Evolutionary conservation across 1,140 invertebrate genomes (phyloP).

Genomic region (Trachelipus rathkii): DNA sequence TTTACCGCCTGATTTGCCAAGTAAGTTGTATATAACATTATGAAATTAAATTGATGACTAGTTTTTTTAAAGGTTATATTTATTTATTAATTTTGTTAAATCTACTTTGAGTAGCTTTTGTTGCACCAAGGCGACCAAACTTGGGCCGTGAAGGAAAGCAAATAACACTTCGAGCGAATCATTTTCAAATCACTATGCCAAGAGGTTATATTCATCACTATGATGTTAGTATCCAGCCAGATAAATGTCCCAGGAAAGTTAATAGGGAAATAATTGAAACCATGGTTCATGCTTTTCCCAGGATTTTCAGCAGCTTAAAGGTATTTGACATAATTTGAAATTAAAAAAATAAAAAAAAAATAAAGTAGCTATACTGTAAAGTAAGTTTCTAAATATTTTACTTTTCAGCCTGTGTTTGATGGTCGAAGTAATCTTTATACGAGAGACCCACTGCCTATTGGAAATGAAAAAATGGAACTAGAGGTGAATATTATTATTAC

Average conservation of each 20-base stretch:
- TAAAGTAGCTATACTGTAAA: no score
- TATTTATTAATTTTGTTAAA: not conserved
- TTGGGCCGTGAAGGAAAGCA: slow-evolving; percentile 91
- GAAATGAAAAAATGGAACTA: slow-evolving; percentile 90
- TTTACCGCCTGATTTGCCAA: slow-evolving; percentile 52
- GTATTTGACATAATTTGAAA: slow-evolving; percentile 19
- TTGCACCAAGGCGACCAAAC: slow-evolving; percentile 61
- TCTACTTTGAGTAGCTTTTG: slow-evolving; percentile 46
- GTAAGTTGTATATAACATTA: slow-evolving; percentile 46
- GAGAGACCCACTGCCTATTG: slow-evolving; percentile 91
- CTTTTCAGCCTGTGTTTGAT: slow-evolving; percentile 89
- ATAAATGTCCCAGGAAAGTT: slow-evolving; percentile 98
- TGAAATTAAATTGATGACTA: no score
- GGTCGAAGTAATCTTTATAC: slow-evolving; percentile 98
- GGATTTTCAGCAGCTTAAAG: slow-evolving; percentile 95
- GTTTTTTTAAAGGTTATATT: not conserved
- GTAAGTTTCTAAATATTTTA: no score
- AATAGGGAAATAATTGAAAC: slow-evolving; percentile 99
- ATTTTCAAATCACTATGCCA: slow-evolving; percentile 99
- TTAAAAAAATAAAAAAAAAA: no score
- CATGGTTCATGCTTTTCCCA: slow-evolving; percentile 96
- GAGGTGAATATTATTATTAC: slow-evolving; percentile 58
- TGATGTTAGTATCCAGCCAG: slow-evolving; percentile 96
- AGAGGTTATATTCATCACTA: slow-evolving; percentile 97
- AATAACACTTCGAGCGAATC: slow-evolving; percentile 93